phyloP scores from a whole-genome alignment of 92 coral and sea anemone species.

The Paramuricea clavata region DNA sequence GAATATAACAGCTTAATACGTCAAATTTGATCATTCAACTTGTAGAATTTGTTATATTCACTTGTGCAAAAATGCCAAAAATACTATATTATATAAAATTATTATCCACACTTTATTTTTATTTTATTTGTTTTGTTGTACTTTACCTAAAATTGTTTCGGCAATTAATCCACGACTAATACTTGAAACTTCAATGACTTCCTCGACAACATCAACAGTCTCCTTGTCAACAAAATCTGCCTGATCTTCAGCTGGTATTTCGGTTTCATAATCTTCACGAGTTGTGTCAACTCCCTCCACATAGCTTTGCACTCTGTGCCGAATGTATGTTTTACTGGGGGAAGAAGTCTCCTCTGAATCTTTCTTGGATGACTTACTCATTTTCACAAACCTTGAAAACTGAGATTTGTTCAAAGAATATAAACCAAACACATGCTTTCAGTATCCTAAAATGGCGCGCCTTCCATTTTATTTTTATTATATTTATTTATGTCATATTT shows the following conservation, averaged over 20 bases:
- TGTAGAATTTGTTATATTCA: too few species aligned
- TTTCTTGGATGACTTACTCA: background rate
- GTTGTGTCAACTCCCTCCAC: slow-evolving; percentile 79
- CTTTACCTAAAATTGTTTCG: slow-evolving; percentile 93
- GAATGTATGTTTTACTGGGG: slow-evolving; percentile 39
- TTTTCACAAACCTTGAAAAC: background rate
- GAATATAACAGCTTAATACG: too few species aligned
- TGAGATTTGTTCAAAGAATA: too few species aligned
- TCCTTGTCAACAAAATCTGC: slow-evolving; percentile 90
- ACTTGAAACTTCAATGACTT: slow-evolving; percentile 84
- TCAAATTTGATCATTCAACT: too few species aligned
- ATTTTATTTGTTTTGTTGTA: too few species aligned
- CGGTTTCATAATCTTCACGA: slow-evolving; percentile 90
- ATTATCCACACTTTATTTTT: too few species aligned
- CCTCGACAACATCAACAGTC: slow-evolving; percentile 91
- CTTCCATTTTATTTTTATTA: too few species aligned
- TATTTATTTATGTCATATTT: too few species aligned
- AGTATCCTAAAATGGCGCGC: too few species aligned
- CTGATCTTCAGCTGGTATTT: slow-evolving; percentile 87
- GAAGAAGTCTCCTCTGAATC: background rate
- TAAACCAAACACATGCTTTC: too few species aligned
- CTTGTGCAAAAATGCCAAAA: too few species aligned
- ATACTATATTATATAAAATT: too few species aligned
- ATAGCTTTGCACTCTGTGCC: slow-evolving; percentile 95
- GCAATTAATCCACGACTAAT: slow-evolving; percentile 86